Base-by-base conservation (phyloP, 2,888 invertebrate genomes). In the Ormyrus rosae region DNA sequence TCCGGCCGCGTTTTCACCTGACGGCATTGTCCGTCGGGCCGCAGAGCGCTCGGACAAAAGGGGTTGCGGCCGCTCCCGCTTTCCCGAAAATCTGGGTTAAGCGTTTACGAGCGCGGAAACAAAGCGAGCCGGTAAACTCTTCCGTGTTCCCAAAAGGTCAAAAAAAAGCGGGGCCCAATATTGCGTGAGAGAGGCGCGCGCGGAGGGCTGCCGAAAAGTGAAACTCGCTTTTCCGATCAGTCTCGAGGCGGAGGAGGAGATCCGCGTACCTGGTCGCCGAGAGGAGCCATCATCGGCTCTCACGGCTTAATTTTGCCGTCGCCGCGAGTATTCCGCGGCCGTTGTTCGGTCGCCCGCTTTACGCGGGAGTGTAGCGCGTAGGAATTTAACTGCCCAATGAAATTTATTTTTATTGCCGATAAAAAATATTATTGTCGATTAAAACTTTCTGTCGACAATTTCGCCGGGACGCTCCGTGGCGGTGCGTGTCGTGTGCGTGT, bases 61-160 rank as follows among this genome's bases (percentile, higher is more conserved):
- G 86, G 84, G 79, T 85, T 88, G 89, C 81, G 89, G 88, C 87
- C 84, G 80, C 87, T 50, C 72, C n/a, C 45, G 45, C 61, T 8
- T 51, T 9, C 3, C 7, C 60, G 46, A 13, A 73, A 72, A 77
- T 69, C 50, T 67, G 58, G 69, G 80, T 64, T 58, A 80, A 7
- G 55, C 48, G 56, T 73, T 72, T 72, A 67, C 60, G 68, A 70
- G 48, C 61, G 3, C n/a, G 6, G 11, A 48, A 48, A 78, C 78
- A 70, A 70, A 53, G 58, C 10, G 0, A 9, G 19, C 70, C 64
- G 64, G 61, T n/a, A 50, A 58, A 68, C 60, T 58, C 67, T 48
- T 13, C 53, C 61, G 60, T 55, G 65, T 48, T 48, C 51, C 9
- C 46, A 8, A 6, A 8, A 1, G 55, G 48, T 4, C 13, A 19